Base-by-base conservation (phyloP, 2,888 invertebrate genomes). In the Brenthis ino region DNA sequence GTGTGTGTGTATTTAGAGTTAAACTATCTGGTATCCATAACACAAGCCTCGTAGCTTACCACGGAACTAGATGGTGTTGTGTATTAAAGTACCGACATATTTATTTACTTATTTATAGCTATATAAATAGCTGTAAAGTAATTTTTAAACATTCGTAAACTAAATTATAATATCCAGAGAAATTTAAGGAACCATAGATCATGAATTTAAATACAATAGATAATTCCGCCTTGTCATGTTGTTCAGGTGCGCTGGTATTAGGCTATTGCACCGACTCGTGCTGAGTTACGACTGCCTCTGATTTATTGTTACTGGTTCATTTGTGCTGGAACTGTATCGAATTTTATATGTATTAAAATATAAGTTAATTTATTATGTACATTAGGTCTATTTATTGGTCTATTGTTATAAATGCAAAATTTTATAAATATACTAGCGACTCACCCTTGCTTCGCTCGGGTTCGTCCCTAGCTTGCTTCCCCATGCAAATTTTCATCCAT, bases 231-330 rank as follows among this genome's bases (percentile, higher is more conserved):
- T 54, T 55, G 37, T 43, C 37, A 43, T 43, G 37, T 48, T 67
- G 67, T 60, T 67, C 70, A 70, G 70, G 70, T 70, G 70, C 61
- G 54, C 60, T 48, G 53, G 65, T 56, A 70, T 56, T 64, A 60
- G 55, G 37, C 64, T 37, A 54, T 55, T 64, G 64, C 55, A 60
- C 64, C 61, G 64, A 60, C 48, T 64, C 67, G 43, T 56, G 51
- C 63, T 55, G 67, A 70, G 55, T 70, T 68, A 68, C 64, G 60
- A 58, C 60, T 51, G 20, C 24, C 51, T 50, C 67, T 70, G 68
- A 70, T 70, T 70, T 70, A 70, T 50, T 60, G 55, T 56, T 58
- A 60, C 50, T 43, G 63, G 58, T 58, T 28, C 37, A 55, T 70
- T 55, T 64, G n/a, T 65, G 43, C 20, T 54, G 8, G 63, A 16